Evolutionary conservation across 2,113 vertebrate genomes (phyloP).

Genomic region (Poeciliopsis prolifica): DNA sequence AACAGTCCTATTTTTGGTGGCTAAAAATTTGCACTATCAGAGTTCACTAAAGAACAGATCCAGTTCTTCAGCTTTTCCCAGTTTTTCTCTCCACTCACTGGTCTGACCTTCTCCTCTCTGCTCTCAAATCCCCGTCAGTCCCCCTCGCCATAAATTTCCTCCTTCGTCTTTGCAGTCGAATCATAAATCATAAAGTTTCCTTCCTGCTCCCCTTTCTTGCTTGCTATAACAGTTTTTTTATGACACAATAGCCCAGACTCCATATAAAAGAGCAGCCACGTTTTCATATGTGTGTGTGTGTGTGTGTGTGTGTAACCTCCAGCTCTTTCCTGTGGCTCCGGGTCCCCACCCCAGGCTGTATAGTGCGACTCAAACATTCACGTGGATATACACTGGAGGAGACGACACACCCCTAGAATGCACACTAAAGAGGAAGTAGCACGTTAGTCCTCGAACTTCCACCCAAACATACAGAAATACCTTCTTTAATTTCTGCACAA

Average conservation of each 20-base stretch:
- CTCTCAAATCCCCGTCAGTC: not conserved
- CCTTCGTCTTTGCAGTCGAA: conserved; percentile 42
- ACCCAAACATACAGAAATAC: conserved; percentile 20
- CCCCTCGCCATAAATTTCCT: conserved; percentile 32
- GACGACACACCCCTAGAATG: conserved; percentile 23
- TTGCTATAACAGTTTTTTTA: conserved; percentile 17
- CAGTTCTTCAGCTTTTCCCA: not conserved
- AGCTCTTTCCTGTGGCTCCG: conserved; percentile 60
- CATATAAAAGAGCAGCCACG: conserved; percentile 40
- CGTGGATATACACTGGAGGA: conserved; percentile 10
- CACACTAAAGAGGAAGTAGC: conserved; percentile 31
- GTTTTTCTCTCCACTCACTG: not conserved
- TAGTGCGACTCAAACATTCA: conserved; percentile 17
- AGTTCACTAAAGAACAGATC: not conserved
- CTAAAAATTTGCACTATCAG: not conserved
- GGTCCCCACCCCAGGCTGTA: conserved; percentile 39
- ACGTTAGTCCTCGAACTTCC: conserved; percentile 14
- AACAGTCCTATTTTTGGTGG: not conserved
- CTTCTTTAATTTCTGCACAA: conserved; percentile 29
- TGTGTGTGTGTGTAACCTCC: conserved; percentile 20
- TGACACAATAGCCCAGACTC: conserved; percentile 55
- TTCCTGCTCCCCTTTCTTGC: conserved; percentile 32
- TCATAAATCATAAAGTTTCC: conserved; percentile 59
- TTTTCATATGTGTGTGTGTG: not conserved
- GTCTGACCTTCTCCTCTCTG: not conserved